phyloP scores from a whole-genome alignment of 2,113 vertebrate species.

The Campylomormyrus tamandua region DNA sequence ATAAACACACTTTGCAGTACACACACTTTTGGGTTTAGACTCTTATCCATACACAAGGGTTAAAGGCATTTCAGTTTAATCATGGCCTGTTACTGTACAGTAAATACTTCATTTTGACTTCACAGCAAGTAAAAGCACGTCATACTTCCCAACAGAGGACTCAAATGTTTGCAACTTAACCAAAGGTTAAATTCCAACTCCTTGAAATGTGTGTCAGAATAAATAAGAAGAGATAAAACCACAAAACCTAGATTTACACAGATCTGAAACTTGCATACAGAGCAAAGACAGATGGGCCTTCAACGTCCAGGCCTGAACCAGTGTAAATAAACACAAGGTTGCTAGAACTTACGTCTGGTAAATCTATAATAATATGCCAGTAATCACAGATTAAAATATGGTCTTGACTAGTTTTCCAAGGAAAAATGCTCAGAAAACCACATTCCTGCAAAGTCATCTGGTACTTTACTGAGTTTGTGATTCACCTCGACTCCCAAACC shows the following conservation, averaged over 20 bases:
- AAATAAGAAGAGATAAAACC: background rate
- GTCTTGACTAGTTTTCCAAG: background rate
- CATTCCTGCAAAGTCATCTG: background rate
- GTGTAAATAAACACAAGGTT: background rate
- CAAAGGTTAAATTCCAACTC: background rate
- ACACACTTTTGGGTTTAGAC: too few relatives aligned
- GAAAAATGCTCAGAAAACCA: background rate
- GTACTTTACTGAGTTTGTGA: slow-evolving; percentile 16
- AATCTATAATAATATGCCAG: background rate
- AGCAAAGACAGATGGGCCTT: background rate
- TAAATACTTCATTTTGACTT: background rate
- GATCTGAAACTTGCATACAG: background rate
- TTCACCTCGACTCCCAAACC: slow-evolving; percentile 8
- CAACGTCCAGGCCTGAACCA: background rate
- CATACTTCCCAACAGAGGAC: background rate
- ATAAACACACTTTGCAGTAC: too few relatives aligned
- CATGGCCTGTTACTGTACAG: background rate
- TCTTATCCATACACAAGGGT: too few relatives aligned
- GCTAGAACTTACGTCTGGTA: background rate
- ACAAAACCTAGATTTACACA: background rate
- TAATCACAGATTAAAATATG: background rate
- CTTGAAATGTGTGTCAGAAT: background rate
- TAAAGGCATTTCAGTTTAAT: background rate
- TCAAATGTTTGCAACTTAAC: background rate
- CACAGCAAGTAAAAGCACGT: background rate